phyloP scores from a whole-genome alignment of 2,113 vertebrate species.

The Nothocercus nigrocapillus region DNA sequence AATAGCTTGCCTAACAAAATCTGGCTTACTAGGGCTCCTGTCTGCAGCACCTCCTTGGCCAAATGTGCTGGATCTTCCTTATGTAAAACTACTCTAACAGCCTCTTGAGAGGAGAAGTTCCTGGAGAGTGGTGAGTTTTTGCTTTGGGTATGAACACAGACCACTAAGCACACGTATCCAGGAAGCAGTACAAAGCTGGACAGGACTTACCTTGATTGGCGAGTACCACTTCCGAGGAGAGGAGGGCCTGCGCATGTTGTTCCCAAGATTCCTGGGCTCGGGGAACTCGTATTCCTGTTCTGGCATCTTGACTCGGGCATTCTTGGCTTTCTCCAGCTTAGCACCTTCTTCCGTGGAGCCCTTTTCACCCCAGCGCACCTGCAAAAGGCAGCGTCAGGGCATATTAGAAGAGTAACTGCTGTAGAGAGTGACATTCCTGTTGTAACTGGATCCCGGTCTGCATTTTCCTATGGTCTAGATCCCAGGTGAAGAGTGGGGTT shows the following conservation, averaged over 20 bases:
- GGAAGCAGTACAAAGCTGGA: not conserved
- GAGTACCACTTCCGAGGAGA: constrained; percentile 94
- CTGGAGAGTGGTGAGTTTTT: not conserved
- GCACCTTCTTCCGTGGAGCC: constrained; percentile 98
- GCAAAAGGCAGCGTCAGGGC: not conserved
- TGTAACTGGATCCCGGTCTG: not conserved
- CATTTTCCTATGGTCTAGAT: not conserved
- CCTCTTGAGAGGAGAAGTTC: not conserved
- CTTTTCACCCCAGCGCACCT: constrained; percentile 98
- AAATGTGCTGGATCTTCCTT: not conserved
- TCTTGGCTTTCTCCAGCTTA: constrained; percentile 97
- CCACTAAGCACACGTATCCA: not conserved
- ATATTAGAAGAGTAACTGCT: not conserved
- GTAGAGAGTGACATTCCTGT: not conserved
- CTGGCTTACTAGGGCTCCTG: not conserved
- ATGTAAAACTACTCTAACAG: not conserved
- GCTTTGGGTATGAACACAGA: not conserved
- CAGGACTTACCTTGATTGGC: constrained; percentile 89
- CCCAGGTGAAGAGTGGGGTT: not conserved
- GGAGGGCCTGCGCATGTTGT: constrained; percentile 80
- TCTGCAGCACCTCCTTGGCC: not conserved
- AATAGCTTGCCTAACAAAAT: not conserved
- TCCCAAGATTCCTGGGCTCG: constrained; percentile 85
- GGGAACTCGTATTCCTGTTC: constrained; percentile 89
- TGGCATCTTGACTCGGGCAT: constrained; percentile 95